phyloP scores from a whole-genome alignment of 2,797 vertebrate genomes.

The Parauchenoglanis ngamensis region DNA sequence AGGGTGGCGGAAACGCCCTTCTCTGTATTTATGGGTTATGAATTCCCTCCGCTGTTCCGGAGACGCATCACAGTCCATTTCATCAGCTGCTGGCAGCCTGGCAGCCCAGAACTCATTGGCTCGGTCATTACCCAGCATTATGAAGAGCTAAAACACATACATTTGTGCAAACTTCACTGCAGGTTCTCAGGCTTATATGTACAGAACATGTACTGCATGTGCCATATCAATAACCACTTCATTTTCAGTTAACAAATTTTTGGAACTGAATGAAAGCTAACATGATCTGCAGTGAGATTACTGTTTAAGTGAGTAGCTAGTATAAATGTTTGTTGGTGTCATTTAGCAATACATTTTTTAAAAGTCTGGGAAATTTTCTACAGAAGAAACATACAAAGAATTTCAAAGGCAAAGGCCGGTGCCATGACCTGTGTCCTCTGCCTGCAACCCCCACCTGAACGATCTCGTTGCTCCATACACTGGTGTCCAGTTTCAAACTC shows the following conservation, averaged over 20 bases:
- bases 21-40: constrained; percentile 85
- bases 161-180: constrained; percentile 15
- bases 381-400: background rate
- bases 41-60: constrained; percentile 85
- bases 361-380: constrained; percentile 11
- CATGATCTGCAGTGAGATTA: background rate
- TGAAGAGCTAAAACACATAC: constrained; percentile 83
- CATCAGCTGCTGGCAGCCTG: constrained; percentile 68
- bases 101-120: constrained; percentile 93
- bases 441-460: constrained; percentile 84
- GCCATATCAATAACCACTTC: background rate
- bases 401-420: constrained; percentile 33
- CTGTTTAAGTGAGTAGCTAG: background rate
- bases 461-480: constrained; percentile 95
- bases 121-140: constrained; percentile 91
- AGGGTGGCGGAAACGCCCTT: constrained; percentile 82
- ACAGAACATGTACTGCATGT: background rate
- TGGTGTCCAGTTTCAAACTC: constrained; percentile 95
- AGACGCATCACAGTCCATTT: constrained; percentile 76
- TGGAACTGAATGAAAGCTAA: background rate
- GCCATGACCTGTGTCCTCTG: constrained; percentile 15
- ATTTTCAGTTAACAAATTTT: background rate
- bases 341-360: background rate
- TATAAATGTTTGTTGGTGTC: background rate
- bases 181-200: background rate